These are phyloP conservation scores for Meloidogyne hapla DNA, from an alignment of 1,140 invertebrate genomes.

Conservation along the genomic window DNA sequence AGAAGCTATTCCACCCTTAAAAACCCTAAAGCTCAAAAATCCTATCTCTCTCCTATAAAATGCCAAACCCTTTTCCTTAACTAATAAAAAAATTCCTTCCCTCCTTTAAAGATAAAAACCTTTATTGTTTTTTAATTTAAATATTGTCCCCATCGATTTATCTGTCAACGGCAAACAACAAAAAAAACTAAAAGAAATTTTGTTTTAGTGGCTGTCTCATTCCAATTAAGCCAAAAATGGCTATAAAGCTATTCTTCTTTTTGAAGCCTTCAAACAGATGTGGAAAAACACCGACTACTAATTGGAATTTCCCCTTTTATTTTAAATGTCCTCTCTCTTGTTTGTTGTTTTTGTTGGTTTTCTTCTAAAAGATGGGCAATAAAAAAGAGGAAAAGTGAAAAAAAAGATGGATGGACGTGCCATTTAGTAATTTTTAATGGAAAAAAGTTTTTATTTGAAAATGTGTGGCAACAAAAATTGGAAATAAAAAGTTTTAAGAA, in stretches of 20 bases:
- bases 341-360: not conserved
- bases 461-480: too few species aligned
- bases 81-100: too few species aligned
- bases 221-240: constrained; percentile 3
- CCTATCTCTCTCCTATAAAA: too few species aligned
- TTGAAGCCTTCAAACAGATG: not conserved
- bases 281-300: not conserved
- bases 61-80: too few species aligned
- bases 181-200: not conserved
- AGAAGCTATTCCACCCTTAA: too few species aligned
- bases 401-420: too few species aligned
- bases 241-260: not conserved
- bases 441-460: too few species aligned
- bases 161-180: not conserved
- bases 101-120: too few species aligned
- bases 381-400: not conserved
- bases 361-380: not conserved
- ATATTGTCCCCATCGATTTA: constrained; percentile 1
- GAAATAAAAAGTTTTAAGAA: too few species aligned
- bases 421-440: too few species aligned
- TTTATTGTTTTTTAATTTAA: not conserved
- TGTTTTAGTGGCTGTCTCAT: not conserved
- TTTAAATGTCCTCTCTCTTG: not conserved
- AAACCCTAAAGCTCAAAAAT: too few species aligned
- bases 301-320: not conserved